Evolutionary conservation across 2,888 invertebrate species (phyloP).

Genomic region (Leptura quadrifasciata): DNA sequence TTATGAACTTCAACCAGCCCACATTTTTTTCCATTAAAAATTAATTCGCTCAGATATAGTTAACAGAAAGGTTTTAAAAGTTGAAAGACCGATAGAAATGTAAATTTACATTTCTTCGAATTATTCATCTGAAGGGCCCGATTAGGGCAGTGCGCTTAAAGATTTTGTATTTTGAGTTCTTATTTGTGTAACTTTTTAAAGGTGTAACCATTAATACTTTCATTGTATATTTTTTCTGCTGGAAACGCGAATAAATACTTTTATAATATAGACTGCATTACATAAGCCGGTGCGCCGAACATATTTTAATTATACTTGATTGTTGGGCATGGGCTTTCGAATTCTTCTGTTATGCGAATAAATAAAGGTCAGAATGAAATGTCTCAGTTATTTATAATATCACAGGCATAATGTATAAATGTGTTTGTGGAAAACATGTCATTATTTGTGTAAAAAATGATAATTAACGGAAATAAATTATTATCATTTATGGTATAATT

Average conservation of each 20-base stretch:
- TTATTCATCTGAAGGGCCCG: no score
- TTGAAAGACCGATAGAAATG: no score
- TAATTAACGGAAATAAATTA: constrained; percentile 19
- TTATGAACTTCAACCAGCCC: no score
- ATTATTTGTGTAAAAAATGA: constrained; percentile 17
- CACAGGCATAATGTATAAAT: constrained; percentile 17
- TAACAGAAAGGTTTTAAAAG: no score
- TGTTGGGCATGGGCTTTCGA: constrained; percentile 35
- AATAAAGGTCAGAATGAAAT: constrained; percentile 34
- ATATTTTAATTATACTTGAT: constrained; percentile 28
- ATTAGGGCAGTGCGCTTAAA: no score
- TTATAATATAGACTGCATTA: constrained; percentile 14
- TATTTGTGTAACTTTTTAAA: no score
- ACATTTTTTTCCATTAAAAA: no score
- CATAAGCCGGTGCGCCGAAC: constrained; percentile 13
- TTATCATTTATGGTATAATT: constrained; percentile 1
- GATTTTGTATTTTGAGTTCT: no score
- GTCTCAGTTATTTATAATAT: constrained; percentile 27
- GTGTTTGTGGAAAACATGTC: constrained; percentile 27
- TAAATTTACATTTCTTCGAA: no score
- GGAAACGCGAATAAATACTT: background rate
- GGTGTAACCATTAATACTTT: no score
- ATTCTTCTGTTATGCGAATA: constrained; percentile 30
- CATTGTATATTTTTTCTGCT: no score
- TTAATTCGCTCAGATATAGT: no score